Evolutionary conservation across 2,888 invertebrate genomes (phyloP).

Genomic region (Diarsia mendica): DNA sequence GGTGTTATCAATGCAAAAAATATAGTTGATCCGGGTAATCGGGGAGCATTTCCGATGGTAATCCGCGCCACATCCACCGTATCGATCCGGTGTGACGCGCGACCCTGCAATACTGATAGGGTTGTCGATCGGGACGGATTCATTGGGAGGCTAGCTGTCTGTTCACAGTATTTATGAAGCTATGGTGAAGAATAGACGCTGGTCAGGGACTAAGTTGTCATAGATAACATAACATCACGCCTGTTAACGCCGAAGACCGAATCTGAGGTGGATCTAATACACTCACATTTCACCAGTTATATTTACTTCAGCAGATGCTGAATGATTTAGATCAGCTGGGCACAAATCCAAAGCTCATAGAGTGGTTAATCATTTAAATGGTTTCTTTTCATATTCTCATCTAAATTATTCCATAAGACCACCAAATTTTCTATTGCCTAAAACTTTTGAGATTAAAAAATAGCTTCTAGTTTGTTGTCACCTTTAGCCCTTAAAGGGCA

Average conservation of each 20-base stretch:
- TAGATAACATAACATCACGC: not conserved
- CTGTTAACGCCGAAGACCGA: not conserved
- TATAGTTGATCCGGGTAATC: slow-evolving; percentile 53
- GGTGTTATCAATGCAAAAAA: slow-evolving; percentile 34
- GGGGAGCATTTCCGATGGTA: slow-evolving; percentile 57
- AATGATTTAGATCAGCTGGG: too few relatives aligned
- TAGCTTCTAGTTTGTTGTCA: not conserved
- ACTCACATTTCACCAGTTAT: not conserved
- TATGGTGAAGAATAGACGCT: not conserved
- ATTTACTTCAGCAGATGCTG: too few relatives aligned
- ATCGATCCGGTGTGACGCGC: slow-evolving; percentile 74
- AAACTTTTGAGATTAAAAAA: not conserved
- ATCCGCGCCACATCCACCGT: slow-evolving; percentile 67
- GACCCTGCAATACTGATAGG: slow-evolving; percentile 63
- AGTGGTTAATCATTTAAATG: not conserved
- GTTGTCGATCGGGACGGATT: slow-evolving; percentile 46
- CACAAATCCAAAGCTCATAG: not conserved
- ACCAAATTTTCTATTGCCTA: not conserved
- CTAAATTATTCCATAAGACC: not conserved
- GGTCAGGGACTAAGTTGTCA: not conserved
- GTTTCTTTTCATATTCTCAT: not conserved
- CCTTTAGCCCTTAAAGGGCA: too few relatives aligned
- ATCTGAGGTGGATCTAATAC: not conserved
- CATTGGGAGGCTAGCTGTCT: not conserved
- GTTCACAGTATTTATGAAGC: not conserved